Conservation (phyloP, 2,797 vertebrate genomes). For the Alauda arvensis region DNA sequence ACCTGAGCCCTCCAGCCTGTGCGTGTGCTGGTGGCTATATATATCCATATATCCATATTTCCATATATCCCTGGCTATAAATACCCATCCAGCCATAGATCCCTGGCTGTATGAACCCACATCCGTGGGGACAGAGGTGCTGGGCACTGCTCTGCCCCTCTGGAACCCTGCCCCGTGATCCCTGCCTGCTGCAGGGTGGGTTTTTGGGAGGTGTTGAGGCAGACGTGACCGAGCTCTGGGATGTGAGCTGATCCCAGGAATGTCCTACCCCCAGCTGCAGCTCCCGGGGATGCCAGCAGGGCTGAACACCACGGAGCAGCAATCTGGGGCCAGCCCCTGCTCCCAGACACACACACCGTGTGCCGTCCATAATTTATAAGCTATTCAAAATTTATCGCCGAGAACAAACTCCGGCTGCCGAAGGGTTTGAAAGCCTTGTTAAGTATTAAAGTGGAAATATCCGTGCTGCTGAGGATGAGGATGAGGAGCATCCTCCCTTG, state of each 20-base stretch:
- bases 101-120: background rate
- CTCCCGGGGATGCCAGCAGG: background rate
- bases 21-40: background rate
- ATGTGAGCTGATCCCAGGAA: background rate
- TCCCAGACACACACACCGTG: background rate
- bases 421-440: conserved; percentile 40
- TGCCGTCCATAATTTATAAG: conserved; percentile 34
- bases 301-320: background rate
- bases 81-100: no score
- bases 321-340: background rate
- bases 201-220: background rate
- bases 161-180: background rate
- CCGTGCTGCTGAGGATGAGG: background rate
- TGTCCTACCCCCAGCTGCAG: background rate
- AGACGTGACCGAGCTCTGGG: background rate
- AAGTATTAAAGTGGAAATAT: conserved; percentile 37
- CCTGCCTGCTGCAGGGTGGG: background rate
- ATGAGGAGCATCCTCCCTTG: background rate
- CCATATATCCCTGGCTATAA: background rate
- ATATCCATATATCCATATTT: background rate
- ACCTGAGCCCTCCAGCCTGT: background rate
- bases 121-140: background rate
- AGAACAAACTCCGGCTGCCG: conserved; percentile 27
- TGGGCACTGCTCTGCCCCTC: background rate
- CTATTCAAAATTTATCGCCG: conserved; percentile 44